Evolutionary conservation across 2,888 invertebrate genomes (phyloP), one percentile per base, ranked within the genome.

Genomic region (Leptothorax acervorum): DNA sequence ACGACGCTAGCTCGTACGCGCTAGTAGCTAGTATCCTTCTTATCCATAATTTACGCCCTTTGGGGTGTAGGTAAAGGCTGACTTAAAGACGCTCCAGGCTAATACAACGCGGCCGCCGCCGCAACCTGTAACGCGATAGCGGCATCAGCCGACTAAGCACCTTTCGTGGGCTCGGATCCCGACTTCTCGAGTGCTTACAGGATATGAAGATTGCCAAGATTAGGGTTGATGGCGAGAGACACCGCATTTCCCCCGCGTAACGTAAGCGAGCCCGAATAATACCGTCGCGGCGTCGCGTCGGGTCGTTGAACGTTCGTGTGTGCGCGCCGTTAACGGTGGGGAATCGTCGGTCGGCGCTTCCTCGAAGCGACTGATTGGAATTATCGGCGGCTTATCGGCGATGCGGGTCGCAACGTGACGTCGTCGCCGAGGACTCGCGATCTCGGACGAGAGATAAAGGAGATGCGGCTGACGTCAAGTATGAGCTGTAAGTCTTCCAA

Each of bases 131-230:
- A 90, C 85, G 76, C 76, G 87, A 90, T 88, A 89, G 68, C 85
- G 66, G 82, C 89, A 65, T 84, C 87, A 86, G 71, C 71, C 83
- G 88, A 83, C 79, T 85, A 88, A 90, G 88, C 84, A 83, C 68
- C 88, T 73, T 84, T 82, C 74, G 42, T 66, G 71, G 35, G 12
- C 55, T 51, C 53, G 62, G 48, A 31, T 31, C 65, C 66, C 71
- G 82, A 83, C 87, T 86, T 88, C 88, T 73, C 87, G 88, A 83
- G 84, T 83, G 79, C 90, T 91, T 81, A 70, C 73, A 82, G 83
- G 87, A 88, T 90, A 89, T 76, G 88, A 89, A 89, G 89, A 86
- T 89, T 84, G 83, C 66, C 85, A 82, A 90, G 89, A 90, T 90
- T 90, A 87, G 85, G 84, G 83, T 11, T 71, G 74, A 83, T 75